Evolutionary conservation across 2,113 vertebrate species (phyloP), one percentile per base, ranked within the genome.

Genomic region (Peromyscus californicus): DNA sequence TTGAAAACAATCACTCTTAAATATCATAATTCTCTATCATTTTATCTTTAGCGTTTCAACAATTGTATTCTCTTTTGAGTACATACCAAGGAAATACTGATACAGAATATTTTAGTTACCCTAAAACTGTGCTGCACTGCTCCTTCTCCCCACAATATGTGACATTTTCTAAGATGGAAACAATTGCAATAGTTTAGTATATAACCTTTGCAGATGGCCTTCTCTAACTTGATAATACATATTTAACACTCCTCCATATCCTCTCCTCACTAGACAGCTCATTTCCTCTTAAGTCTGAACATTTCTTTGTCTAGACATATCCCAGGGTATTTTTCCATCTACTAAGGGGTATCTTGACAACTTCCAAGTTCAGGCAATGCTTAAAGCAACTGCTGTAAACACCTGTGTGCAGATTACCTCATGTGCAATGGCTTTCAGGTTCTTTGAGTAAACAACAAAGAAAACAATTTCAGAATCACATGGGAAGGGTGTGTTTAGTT

Each of bases 1-100:
- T 54, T 90, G 5, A 74, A 96, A 92, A 31, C 45, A 93, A 36
- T 82, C 91, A 31, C 84, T 1, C 48, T 57, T 95, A 79, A 97
- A 93, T 61, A 48, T 89, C 80, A 78, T 94, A 79, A 80, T 89
- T 36, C n/a, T 79, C 36, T 82, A 69, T 89, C 4, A 39, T 88
- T 70, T 93, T 80, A 70, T 17, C 63, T 82, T 92, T 24, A 59
- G 31, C 12, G 17, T 69, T 17, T 70, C 63, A 70, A n/a, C 7
- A 80, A n/a, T 19, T 94, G 13, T 61, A 12, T 85, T 51, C 57
- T 74, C 65, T 65, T 69, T 57, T 72, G 76, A 42, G 29, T 26
- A 17, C 57, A 70, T 45, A 88, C 31, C 19, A 80, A 70, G 4
- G 17, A 82, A 82, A 72, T 82, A n/a, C 31, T 70, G 15, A 70